Evolutionary conservation across 2,113 vertebrate species (phyloP).

Genomic region (Hippocampus guttulatus): DNA sequence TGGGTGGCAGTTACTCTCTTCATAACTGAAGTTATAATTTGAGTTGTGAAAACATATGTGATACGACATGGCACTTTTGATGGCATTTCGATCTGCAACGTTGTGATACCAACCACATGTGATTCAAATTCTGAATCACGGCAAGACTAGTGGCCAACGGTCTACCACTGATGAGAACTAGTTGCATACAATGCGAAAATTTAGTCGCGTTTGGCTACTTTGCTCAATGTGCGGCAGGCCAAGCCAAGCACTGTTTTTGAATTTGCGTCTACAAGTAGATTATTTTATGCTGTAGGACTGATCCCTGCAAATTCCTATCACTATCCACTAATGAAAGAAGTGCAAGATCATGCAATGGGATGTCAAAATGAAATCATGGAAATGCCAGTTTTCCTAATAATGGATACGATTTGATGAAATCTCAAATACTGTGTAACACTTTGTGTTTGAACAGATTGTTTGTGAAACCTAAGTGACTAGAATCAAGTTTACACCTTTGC

Average conservation of each 20-base stretch:
- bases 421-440: not conserved
- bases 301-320: no score
- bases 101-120: not conserved
- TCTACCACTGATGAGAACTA: not conserved
- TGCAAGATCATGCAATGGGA: not conserved
- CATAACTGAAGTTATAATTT: not conserved
- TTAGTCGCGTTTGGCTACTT: no score
- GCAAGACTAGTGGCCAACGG: not conserved
- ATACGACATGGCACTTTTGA: no score
- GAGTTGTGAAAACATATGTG: no score
- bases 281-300: no score
- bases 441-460: not conserved
- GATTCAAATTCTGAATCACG: not conserved
- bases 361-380: not conserved
- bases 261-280: not conserved
- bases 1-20: no score
- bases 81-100: not conserved
- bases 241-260: not conserved
- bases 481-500: conserved; percentile 32
- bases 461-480: not conserved
- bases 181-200: no score
- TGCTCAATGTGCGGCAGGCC: no score
- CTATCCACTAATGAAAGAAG: not conserved
- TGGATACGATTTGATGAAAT: not conserved
- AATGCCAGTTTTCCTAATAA: not conserved